These are phyloP conservation scores for Labroides dimidiatus DNA, from an alignment of 2,797 vertebrate species.

Conservation along the genomic window DNA sequence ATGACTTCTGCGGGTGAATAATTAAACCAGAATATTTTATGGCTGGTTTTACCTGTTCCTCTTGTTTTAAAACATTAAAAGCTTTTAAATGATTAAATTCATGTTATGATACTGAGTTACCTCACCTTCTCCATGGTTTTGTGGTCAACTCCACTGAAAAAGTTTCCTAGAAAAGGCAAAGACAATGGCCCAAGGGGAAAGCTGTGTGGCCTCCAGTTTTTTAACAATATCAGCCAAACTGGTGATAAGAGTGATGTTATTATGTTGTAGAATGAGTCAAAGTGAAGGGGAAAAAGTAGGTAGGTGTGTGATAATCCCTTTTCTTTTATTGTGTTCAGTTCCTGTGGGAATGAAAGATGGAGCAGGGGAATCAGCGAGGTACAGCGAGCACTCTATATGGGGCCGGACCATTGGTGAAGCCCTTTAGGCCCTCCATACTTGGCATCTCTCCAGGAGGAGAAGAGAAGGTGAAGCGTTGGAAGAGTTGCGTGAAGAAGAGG, in stretches of 20 bases:
- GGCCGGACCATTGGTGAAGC: conserved; percentile 79
- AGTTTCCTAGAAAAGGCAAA: conserved; percentile 86
- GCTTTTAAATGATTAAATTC: too few relatives aligned
- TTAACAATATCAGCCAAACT: conserved; percentile 76
- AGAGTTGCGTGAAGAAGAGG: conserved; percentile 74
- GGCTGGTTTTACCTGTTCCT: too few relatives aligned
- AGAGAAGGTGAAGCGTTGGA: conserved; percentile 87
- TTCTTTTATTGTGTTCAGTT: too few relatives aligned
- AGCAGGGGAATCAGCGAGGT: conserved; percentile 60
- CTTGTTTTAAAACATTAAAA: too few relatives aligned
- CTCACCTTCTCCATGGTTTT: conserved; percentile 76
- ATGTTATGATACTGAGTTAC: too few relatives aligned
- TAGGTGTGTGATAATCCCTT: too few relatives aligned
- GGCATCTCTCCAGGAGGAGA: conserved; percentile 67
- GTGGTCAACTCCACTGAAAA: conserved; percentile 77
- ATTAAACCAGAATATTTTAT: too few relatives aligned
- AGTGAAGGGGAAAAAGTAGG: too few relatives aligned
- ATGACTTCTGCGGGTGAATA: too few relatives aligned
- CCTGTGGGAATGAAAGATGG: neutral
- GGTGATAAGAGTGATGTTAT: too few relatives aligned
- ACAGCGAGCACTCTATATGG: conserved; percentile 73
- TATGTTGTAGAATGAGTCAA: too few relatives aligned
- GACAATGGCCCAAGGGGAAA: conserved; percentile 85
- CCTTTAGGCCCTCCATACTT: conserved; percentile 69
- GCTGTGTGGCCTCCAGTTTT: conserved; percentile 79